phyloP scores from a whole-genome alignment of 2,797 vertebrate genomes.

The Muscicapa comitata region DNA sequence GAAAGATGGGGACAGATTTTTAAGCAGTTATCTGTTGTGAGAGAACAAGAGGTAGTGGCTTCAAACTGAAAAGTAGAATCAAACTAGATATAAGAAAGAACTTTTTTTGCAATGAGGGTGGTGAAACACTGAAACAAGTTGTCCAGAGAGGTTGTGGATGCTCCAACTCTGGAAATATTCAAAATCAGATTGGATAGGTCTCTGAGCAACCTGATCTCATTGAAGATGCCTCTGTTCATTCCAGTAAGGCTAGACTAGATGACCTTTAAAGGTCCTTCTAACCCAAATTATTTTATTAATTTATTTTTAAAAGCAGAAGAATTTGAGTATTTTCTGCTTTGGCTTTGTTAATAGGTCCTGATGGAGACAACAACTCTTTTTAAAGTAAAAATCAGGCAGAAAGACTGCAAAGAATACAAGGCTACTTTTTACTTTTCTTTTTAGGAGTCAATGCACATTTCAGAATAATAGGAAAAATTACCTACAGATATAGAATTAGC shows the following conservation, averaged over 20 bases:
- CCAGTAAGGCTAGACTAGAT: neutral
- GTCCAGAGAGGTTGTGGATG: accelerated
- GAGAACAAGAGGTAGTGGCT: neutral
- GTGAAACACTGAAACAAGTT: neutral
- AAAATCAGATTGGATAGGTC: neutral
- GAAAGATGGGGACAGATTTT: neutral
- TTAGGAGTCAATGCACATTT: neutral
- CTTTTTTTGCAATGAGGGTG: accelerated
- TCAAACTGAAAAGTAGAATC: neutral
- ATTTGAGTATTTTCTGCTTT: neutral
- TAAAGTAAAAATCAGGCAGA: neutral
- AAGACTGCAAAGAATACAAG: neutral
- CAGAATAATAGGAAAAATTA: neutral
- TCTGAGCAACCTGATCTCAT: neutral
- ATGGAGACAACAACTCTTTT: neutral
- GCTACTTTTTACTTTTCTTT: neutral
- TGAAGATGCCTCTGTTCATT: neutral
- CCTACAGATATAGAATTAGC: neutral
- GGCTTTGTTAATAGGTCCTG: neutral
- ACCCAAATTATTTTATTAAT: neutral
- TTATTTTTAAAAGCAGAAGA: neutral
- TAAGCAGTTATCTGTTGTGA: neutral
- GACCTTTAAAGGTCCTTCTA: neutral
- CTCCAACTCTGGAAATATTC: neutral
- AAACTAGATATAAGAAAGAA: neutral